Conservation (phyloP, 2,797 vertebrate genomes). For the Alfaro cultratus region DNA sequence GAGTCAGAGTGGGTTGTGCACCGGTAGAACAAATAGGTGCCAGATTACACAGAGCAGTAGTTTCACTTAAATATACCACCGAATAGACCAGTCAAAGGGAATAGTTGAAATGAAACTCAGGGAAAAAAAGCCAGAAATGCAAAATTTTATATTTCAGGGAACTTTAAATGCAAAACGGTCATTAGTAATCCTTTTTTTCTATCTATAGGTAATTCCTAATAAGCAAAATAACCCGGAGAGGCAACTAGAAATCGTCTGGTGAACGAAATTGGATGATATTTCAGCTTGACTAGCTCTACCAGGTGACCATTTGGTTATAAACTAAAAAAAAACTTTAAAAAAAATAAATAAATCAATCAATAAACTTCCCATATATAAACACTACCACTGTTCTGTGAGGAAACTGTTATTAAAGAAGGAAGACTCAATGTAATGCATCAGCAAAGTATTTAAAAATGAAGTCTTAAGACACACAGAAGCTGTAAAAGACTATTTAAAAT, state of each 20-base stretch:
- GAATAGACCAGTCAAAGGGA: conserved; percentile 4
- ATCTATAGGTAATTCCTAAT: neutral
- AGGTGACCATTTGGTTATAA: neutral
- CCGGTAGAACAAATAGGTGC: conserved; percentile 59
- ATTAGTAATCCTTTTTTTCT: neutral
- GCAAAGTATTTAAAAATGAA: neutral
- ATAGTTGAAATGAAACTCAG: conserved; percentile 18
- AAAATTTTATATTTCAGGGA: neutral
- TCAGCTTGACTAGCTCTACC: neutral
- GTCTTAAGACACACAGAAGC: neutral
- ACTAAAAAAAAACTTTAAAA: no score
- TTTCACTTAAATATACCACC: conserved; percentile 24
- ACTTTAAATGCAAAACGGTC: neutral
- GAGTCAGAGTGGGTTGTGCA: conserved; percentile 58
- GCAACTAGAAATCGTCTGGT: neutral
- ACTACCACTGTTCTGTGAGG: neutral
- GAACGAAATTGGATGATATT: neutral
- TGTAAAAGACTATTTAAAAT: no score
- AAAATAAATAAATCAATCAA: neutral
- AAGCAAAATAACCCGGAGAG: conserved; percentile 8
- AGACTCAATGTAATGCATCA: neutral
- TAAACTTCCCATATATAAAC: neutral
- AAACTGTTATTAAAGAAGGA: neutral
- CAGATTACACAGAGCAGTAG: conserved; percentile 53
- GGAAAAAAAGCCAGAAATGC: neutral